phyloP scores from a whole-genome alignment of 2,113 vertebrate species.

The Hippocampus barbouri region DNA sequence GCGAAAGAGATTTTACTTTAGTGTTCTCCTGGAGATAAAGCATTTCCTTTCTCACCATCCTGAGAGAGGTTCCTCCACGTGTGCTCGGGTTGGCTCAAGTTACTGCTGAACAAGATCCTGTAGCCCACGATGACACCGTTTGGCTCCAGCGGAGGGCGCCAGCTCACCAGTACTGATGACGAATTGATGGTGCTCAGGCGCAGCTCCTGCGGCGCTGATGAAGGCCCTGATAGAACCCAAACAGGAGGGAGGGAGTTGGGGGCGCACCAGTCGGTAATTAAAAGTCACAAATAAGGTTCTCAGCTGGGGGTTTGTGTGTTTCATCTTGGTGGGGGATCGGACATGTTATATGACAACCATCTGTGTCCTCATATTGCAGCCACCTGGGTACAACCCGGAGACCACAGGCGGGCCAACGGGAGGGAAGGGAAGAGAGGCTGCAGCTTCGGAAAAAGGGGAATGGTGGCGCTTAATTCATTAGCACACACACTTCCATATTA shows the following conservation, averaged over 20 bases:
- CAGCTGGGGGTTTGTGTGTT: conserved; percentile 42
- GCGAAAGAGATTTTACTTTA: too few relatives aligned
- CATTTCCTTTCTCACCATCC: conserved; percentile 74
- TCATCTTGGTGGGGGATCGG: conserved; percentile 39
- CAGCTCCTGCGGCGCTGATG: conserved; percentile 85
- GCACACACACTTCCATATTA: conserved; percentile 20
- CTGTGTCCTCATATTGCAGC: conserved; percentile 42
- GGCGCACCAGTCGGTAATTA: conserved; percentile 49
- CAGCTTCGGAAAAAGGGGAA: conserved; percentile 42
- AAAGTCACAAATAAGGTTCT: conserved; percentile 39
- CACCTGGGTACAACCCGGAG: conserved; percentile 53
- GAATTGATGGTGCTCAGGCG: conserved; percentile 83
- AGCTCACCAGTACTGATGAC: conserved; percentile 85
- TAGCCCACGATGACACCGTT: conserved; percentile 91
- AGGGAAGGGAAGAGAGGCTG: conserved; percentile 4
- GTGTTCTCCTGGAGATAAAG: background rate
- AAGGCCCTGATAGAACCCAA: conserved; percentile 76
- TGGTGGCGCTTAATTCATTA: conserved; percentile 45
- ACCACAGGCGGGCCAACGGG: conserved; percentile 23
- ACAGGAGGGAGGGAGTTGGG: conserved; percentile 5
- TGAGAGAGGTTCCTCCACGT: conserved; percentile 86
- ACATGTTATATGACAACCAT: conserved; percentile 51
- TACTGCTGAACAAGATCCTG: conserved; percentile 83
- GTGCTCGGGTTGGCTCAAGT: conserved; percentile 82
- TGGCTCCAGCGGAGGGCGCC: conserved; percentile 89